Conservation (phyloP, 2,797 vertebrate genomes). For the Clarias fuscus region DNA sequence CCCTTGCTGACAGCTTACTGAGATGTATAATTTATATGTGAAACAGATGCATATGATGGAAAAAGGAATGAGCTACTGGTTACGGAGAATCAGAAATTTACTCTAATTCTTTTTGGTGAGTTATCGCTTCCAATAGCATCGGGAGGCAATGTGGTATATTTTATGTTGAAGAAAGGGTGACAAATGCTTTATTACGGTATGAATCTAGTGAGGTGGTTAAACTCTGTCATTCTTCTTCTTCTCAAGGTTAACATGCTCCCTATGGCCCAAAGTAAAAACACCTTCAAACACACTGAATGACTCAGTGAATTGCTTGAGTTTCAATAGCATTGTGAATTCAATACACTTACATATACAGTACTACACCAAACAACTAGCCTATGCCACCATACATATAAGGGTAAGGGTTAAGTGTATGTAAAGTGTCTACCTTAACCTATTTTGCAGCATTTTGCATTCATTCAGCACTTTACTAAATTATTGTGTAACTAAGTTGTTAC, state of each 20-base stretch:
- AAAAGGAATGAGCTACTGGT: slow-evolving; percentile 21
- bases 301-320: slow-evolving; percentile 43
- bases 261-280: slow-evolving; percentile 54
- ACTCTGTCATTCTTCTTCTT: slow-evolving; percentile 47
- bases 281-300: slow-evolving; percentile 52
- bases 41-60: slow-evolving; percentile 27
- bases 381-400: not conserved
- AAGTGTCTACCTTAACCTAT: too few species aligned
- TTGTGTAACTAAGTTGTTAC: not conserved
- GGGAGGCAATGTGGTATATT: slow-evolving; percentile 13
- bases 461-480: not conserved
- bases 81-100: slow-evolving; percentile 32
- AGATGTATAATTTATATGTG: slow-evolving; percentile 26
- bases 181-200: slow-evolving; percentile 25
- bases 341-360: slow-evolving; percentile 31
- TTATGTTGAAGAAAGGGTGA: slow-evolving; percentile 24
- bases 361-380: not conserved
- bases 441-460: not conserved
- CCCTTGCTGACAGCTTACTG: slow-evolving; percentile 33
- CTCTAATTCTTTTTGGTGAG: slow-evolving; percentile 29
- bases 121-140: slow-evolving; percentile 26
- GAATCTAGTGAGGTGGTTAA: slow-evolving; percentile 41
- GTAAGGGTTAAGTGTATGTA: not conserved
- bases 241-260: slow-evolving; percentile 59
- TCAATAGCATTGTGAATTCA: slow-evolving; percentile 38